Base-by-base conservation (phyloP, 2,113 vertebrate genomes). In the Formicarius rufipectus region DNA sequence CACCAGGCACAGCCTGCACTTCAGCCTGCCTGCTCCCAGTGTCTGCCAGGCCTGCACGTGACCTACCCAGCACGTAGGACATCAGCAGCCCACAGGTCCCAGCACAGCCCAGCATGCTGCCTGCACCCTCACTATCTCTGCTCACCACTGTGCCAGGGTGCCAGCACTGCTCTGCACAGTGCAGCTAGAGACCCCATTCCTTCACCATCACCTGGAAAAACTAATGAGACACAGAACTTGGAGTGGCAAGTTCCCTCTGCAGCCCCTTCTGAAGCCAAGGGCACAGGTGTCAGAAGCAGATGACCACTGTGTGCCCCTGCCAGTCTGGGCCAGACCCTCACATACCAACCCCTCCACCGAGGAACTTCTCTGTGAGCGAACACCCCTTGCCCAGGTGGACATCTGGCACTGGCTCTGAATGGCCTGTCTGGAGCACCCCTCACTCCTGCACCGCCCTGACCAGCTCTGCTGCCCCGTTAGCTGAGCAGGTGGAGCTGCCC, bases 21-120 rank as follows among this genome's bases (percentile, higher is more conserved):
- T 27, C 58, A 15, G 56, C 12, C 27, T 1, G 0, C 6, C 55
- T 0, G 7, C 22, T 14, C 19, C 35, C 49, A 9, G 13, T 7
- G 0, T 1, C 20, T 19, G 60, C 45, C 35, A 74, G 25, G 24
- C 6, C 59, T 33, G 24, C 18, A 20, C 1, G 15, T 3, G 33
- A 78, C 55, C 19, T 49, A 9, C 9, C 25, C 0, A 0, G 42
- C 7, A 23, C 1, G 0, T 0, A 27, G 6, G 6, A 47, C 30
- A 35, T 18, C 3, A 0, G 44, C 55, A 56, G 55, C 31, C 15
- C 15, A 3, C 2, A 3, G 50, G 23, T 28, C 27, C 10, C 2
- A 0, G 47, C 8, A 2, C 58, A 63, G 66, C 44, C 12, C 40
- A 10, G 75, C 37, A 28, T 25, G 9, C 27, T n/a, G 17, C 25